Percentiles rank a stretch among this genome's conserved stretches.
phyloP scores from a whole-genome alignment of 2,888 invertebrate species.

The Brachyptera putata region DNA sequence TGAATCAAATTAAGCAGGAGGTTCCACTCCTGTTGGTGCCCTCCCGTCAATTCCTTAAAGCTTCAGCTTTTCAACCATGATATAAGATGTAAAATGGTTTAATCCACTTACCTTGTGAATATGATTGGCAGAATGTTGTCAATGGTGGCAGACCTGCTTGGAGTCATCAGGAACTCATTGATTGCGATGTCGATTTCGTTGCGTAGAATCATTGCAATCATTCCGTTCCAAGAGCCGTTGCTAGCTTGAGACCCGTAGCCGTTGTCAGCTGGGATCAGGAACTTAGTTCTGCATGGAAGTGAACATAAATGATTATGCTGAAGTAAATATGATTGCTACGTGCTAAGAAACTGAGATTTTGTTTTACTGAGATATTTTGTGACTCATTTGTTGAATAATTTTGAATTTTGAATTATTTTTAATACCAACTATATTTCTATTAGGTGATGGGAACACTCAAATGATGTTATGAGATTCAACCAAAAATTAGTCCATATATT shows the following conservation, averaged over 20 bases:
- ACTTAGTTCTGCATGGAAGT: background rate
- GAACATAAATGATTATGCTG: background rate
- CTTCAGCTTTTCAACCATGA: background rate
- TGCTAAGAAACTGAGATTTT: background rate
- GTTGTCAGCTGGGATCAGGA: background rate
- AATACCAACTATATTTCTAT: too few species aligned
- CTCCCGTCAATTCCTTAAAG: background rate
- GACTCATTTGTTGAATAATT: too few species aligned
- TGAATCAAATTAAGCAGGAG: too few species aligned
- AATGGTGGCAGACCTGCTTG: background rate
- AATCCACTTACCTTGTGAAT: background rate
- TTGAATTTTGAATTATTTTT: too few species aligned
- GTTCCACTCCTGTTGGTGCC: too few species aligned
- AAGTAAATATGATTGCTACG: background rate
- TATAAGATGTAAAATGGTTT: background rate
- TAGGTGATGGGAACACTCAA: too few species aligned
- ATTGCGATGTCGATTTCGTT: background rate
- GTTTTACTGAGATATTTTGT: too few species aligned
- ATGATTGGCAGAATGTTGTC: constrained; percentile 11
- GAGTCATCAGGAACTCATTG: constrained; percentile 11
- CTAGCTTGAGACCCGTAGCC: background rate
- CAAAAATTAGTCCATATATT: too few species aligned
- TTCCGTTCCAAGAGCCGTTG: constrained; percentile 6
- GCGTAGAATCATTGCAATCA: constrained; percentile 6
- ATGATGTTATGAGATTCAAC: too few species aligned